Base-by-base conservation (phyloP, 2,113 vertebrate genomes). In the Myrmecobius fasciatus region DNA sequence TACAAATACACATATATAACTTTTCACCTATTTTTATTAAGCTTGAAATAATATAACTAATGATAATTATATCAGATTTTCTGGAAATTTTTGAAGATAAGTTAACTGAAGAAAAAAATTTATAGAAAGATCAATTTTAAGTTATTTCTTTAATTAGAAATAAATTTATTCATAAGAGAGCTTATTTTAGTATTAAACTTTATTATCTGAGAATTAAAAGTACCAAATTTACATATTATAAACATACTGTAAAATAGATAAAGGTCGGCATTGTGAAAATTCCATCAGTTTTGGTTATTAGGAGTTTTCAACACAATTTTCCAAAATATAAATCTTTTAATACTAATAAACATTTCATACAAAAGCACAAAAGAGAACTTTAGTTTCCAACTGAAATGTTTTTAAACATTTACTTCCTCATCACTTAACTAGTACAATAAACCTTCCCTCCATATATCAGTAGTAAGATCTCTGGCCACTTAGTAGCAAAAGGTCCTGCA, bases 131-230 rank as follows among this genome's bases (percentile, higher is more conserved):
- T 17, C 17, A 83, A 83, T 83, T 83, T 43, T 7, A n/a, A 6
- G 20, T 43, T 83, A 43, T n/a, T 83, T 83, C 36, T 75, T n/a
- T n/a, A 75, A 75, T 17, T 25, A 54, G 53, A 53, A 22, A 54
- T 54, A 54, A 3, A 54, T 25, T 24, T 54, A 54, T 24, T 25
- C 53, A 54, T 54, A 54, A 54, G 31, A 67, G 31, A 36, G 12
- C 5, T n/a, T 75, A 75, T 75, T 75, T 83, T 83, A 83, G 36
- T 43, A 8, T 43, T 43, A 83, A 83, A 83, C 26, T 56, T 17
- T 24, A 36, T 9, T 28, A 89, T 92, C 53, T 93, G 10, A 89
- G 83, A 92, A 91, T 75, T 91, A 96, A 93, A 26, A 93, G 12
- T 22, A 89, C 92, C 54, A 96, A 94, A 93, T 43, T 67, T n/a